phyloP scores from a whole-genome alignment of 1,140 invertebrate species.

The Drosophila ercepeae region DNA sequence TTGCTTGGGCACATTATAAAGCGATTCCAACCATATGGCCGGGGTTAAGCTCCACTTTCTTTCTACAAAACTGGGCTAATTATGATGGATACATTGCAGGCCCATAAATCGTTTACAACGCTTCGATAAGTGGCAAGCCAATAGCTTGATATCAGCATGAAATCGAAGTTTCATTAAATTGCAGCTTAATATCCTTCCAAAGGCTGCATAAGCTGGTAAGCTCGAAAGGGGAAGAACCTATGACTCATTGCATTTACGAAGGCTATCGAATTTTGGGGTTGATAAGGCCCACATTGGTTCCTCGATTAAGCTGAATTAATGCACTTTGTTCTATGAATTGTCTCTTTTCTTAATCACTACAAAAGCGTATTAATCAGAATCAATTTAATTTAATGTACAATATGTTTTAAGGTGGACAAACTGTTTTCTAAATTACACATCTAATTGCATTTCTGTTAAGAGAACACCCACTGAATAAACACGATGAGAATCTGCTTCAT shows the following conservation, averaged over 20 bases:
- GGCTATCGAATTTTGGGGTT: conserved; percentile 3
- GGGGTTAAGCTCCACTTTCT: conserved; percentile 76
- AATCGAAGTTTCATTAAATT: conserved; percentile 21
- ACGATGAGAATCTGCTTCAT: conserved; percentile 16
- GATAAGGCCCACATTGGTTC: conserved; percentile 6
- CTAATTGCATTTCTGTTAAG: conserved; percentile 35
- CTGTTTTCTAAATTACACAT: conserved; percentile 8
- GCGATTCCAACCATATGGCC: conserved; percentile 64
- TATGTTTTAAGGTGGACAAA: conserved; percentile 3
- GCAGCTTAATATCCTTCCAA: not conserved
- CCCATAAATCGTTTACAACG: conserved; percentile 39
- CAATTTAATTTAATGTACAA: not conserved
- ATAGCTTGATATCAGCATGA: conserved; percentile 20
- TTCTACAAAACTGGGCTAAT: conserved; percentile 62
- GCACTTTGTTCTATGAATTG: not conserved
- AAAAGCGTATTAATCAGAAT: not conserved
- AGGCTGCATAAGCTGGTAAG: conserved; percentile 4
- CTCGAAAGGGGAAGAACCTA: conserved; percentile 4
- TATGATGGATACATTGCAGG: conserved; percentile 66
- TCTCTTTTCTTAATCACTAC: not conserved
- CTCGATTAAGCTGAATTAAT: not conserved
- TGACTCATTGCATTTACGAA: conserved; percentile 1
- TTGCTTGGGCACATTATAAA: conserved; percentile 74
- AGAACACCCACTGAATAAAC: conserved; percentile 18
- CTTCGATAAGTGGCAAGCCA: conserved; percentile 31